Evolutionary conservation across 2,113 vertebrate genomes (phyloP).

Genomic region (Sebastes fasciatus): DNA sequence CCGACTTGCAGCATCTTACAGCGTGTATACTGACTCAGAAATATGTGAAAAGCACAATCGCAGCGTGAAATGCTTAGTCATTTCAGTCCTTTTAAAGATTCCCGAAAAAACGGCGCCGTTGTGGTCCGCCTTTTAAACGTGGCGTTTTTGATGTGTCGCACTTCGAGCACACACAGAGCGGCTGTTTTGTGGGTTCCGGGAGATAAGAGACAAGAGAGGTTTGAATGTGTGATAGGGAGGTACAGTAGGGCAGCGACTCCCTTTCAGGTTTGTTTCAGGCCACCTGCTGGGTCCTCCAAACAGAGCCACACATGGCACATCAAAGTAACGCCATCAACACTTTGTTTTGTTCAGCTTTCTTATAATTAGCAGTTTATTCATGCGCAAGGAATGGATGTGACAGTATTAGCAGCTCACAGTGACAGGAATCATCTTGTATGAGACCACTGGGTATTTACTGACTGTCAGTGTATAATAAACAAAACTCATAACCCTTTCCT

Average conservation of each 20-base stretch:
- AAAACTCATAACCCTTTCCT: neutral
- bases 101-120: constrained; percentile 13
- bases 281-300: constrained; percentile 64
- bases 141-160: constrained; percentile 44
- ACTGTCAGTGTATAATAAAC: neutral
- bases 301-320: constrained; percentile 55
- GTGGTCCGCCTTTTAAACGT: constrained; percentile 20
- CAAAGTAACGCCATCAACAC: constrained; percentile 41
- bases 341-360: constrained; percentile 46
- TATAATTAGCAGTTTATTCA: constrained; percentile 54
- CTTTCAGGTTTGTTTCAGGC: constrained; percentile 62
- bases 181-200: constrained; percentile 52
- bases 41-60: neutral
- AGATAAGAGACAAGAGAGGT: constrained; percentile 53
- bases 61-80: constrained; percentile 31
- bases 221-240: constrained; percentile 47
- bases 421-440: constrained; percentile 35
- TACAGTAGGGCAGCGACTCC: constrained; percentile 1
- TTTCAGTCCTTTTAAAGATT: constrained; percentile 48
- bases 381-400: constrained; percentile 18
- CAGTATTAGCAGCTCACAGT: constrained; percentile 19
- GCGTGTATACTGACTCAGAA: constrained; percentile 2
- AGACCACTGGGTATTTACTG: constrained; percentile 1
- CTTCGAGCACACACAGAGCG: constrained; percentile 30
- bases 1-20: neutral